These are phyloP conservation scores for Lasioglossum morio DNA, from an alignment of 2,888 invertebrate species.

Conservation along the genomic window DNA sequence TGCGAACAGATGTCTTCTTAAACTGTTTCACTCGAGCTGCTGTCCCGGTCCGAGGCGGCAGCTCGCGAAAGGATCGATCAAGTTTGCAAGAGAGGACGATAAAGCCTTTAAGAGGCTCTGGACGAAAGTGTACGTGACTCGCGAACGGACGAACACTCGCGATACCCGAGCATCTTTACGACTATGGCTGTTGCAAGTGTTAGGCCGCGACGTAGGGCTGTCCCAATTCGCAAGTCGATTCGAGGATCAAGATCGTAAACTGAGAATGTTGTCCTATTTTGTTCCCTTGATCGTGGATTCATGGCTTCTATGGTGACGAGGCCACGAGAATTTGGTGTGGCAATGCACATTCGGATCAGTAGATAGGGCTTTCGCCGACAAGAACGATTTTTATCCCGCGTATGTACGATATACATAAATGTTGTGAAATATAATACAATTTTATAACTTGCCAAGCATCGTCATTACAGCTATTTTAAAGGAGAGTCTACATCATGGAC, in stretches of 20 bases:
- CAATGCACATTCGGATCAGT: background rate
- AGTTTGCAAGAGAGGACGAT: slow-evolving; percentile 2
- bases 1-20: slow-evolving; percentile 12
- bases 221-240: background rate
- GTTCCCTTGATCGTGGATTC: background rate
- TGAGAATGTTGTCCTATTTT: background rate
- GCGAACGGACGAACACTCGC: background rate
- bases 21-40: slow-evolving; percentile 6
- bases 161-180: background rate
- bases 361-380: background rate
- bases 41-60: background rate
- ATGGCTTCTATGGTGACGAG: background rate
- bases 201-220: background rate
- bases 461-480: too few relatives aligned
- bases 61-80: slow-evolving; percentile 2
- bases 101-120: slow-evolving; percentile 2
- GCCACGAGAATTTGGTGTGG: background rate
- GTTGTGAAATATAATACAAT: too few relatives aligned
- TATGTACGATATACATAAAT: background rate
- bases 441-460: too few relatives aligned
- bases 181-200: background rate
- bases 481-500: too few relatives aligned
- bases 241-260: background rate
- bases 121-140: slow-evolving; percentile 6
- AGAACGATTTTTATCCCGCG: background rate